Evolutionary conservation across 2,113 vertebrate genomes (phyloP).

Genomic region (Poicephalus gulielmi): DNA sequence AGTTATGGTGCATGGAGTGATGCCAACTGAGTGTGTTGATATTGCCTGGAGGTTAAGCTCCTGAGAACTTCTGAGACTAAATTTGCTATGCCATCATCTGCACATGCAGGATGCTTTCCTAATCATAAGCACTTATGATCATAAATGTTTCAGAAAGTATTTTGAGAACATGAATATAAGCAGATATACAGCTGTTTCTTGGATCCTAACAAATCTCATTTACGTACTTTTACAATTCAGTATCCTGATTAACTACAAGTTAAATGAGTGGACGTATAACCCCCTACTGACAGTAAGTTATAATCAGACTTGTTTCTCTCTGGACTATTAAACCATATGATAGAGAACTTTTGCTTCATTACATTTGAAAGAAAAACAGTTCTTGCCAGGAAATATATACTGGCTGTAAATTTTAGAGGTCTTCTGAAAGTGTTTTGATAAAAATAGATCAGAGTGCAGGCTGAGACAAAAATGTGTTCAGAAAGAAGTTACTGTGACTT

Average conservation of each 20-base stretch:
- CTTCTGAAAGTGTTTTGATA: conserved; percentile 14
- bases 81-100: not conserved
- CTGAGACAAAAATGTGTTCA: conserved; percentile 3
- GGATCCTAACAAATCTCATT: not conserved
- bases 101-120: not conserved
- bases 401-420: not conserved
- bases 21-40: fast-evolving
- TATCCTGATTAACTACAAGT: not conserved
- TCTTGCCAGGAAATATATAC: not conserved
- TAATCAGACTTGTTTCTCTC: not conserved
- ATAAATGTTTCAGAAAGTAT: not conserved
- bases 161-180: not conserved
- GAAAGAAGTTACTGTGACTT: conserved; percentile 11
- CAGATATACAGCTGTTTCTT: not conserved
- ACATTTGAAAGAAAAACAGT: not conserved
- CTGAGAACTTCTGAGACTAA: not conserved
- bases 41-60: not conserved
- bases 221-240: not conserved
- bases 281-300: not conserved
- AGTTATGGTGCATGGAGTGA: not conserved
- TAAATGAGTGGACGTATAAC: not conserved
- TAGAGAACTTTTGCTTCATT: not conserved
- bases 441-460: conserved; percentile 10
- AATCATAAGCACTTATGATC: not conserved
- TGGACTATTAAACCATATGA: not conserved